Evolutionary conservation across 2,113 vertebrate species (phyloP).

Genomic region (Oncorhynchus masou): DNA sequence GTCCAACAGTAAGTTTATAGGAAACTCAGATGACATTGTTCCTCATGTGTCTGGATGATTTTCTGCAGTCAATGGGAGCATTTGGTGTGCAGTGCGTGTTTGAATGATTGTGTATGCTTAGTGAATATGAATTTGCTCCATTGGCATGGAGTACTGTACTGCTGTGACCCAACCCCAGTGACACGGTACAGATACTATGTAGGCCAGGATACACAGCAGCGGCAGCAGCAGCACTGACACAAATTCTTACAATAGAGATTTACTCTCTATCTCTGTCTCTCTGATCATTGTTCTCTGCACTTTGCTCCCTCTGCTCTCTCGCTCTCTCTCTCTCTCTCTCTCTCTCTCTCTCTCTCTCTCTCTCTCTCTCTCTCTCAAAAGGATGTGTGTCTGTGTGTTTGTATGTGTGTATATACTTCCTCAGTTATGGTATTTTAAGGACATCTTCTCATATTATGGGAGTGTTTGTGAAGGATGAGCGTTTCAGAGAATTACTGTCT

Average conservation of each 20-base stretch:
- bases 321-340: slow-evolving; percentile 25
- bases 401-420: too few species aligned
- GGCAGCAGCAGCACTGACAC: slow-evolving; percentile 63
- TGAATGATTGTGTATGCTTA: not conserved
- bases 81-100: slow-evolving; percentile 28
- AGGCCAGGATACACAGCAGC: slow-evolving; percentile 36
- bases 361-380: slow-evolving; percentile 27
- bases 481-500: too few species aligned
- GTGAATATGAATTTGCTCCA: slow-evolving; percentile 58
- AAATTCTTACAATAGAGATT: slow-evolving; percentile 55
- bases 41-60: slow-evolving; percentile 15
- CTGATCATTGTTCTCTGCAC: not conserved
- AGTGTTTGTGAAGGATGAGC: not conserved
- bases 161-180: slow-evolving; percentile 15
- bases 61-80: slow-evolving; percentile 46
- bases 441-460: not conserved
- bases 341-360: not conserved
- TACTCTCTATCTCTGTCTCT: slow-evolving; percentile 1
- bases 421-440: too few species aligned
- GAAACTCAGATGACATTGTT: slow-evolving; percentile 2
- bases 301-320: slow-evolving; percentile 1
- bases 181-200: slow-evolving; percentile 38
- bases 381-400: too few species aligned
- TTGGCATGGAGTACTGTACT: slow-evolving; percentile 57
- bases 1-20: too few species aligned